A percentile compares a stretch with the other conserved stretches of the same genome.
These are phyloP conservation scores for Villa cingulata DNA, from an alignment of 2,888 invertebrate genomes.

Conservation along the genomic window DNA sequence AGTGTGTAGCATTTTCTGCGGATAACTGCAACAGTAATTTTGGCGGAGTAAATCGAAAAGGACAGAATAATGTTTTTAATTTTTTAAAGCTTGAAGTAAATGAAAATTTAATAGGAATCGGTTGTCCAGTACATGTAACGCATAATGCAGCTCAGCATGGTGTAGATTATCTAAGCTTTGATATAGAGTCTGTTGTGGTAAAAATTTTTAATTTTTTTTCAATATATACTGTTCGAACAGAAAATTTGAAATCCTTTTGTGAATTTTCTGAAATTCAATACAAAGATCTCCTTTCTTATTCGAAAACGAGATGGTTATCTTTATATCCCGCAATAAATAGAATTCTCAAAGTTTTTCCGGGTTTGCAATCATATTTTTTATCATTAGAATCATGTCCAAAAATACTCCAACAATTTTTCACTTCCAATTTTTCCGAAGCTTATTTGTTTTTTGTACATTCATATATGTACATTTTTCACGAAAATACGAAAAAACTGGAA, in stretches of 20 bases:
- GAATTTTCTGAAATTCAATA: constrained; percentile 4
- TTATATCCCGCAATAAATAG: constrained; percentile 1
- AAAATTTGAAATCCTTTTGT: constrained; percentile 8
- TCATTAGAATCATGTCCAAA: no score
- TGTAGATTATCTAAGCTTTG: constrained; percentile 9
- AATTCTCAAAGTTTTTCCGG: background rate
- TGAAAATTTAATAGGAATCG: constrained; percentile 6
- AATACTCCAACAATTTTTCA: no score
- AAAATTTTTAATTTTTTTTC: constrained; percentile 6
- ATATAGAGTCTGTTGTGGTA: constrained; percentile 5
- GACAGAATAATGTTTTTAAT: constrained; percentile 8
- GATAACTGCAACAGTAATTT: constrained; percentile 11
- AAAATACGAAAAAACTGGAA: no score
- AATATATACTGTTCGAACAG: constrained; percentile 10
- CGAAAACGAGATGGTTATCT: constrained; percentile 5
- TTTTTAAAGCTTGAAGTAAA: constrained; percentile 3
- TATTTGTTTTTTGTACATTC: no score
- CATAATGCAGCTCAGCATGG: constrained; percentile 11
- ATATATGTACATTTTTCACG: no score
- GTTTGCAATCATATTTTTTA: background rate
- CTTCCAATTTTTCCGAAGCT: no score
- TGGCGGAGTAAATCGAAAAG: background rate
- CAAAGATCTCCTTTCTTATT: constrained; percentile 6
- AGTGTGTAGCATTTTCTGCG: constrained; percentile 1
- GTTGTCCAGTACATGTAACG: constrained; percentile 11